Percentiles rank a stretch among this genome's conserved stretches.
phyloP scores from a whole-genome alignment of 23 tunicate genomes.

The Halocynthia aurantium region DNA sequence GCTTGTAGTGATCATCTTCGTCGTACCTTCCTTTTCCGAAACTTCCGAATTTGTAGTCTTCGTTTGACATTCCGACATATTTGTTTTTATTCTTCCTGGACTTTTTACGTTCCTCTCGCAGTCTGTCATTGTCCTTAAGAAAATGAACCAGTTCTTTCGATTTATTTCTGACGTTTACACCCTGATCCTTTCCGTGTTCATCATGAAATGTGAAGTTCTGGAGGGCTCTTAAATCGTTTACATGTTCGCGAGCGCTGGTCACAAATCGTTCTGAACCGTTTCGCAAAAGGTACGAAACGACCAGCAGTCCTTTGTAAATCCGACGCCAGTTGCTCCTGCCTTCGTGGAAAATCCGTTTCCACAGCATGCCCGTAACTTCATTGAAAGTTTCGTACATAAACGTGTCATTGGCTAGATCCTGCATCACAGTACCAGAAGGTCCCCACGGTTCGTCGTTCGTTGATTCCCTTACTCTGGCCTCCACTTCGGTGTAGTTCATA shows the following conservation, averaged over 20 bases:
- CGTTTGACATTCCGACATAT: slow-evolving; percentile 88
- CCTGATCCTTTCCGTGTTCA: slow-evolving; percentile 96
- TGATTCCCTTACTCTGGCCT: slow-evolving; percentile 84
- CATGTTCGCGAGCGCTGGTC: slow-evolving; percentile 87
- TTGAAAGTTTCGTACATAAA: slow-evolving; percentile 86
- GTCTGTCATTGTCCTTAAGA: slow-evolving; percentile 68
- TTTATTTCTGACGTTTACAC: slow-evolving; percentile 80
- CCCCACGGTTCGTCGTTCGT: slow-evolving; percentile 99
- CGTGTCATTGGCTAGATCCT: slow-evolving; percentile 83
- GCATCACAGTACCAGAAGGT: slow-evolving; percentile 91
- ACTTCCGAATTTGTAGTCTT: slow-evolving; percentile 59
- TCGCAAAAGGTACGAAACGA: slow-evolving; percentile 60
- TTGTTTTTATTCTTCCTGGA: slow-evolving; percentile 83
- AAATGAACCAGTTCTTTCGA: slow-evolving; percentile 81
- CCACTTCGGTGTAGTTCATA: slow-evolving; percentile 92
- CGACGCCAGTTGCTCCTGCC: slow-evolving; percentile 86
- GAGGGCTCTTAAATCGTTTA: slow-evolving; percentile 86
- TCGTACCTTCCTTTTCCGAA: not conserved
- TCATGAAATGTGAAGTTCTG: slow-evolving; percentile 71
- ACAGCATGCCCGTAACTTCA: slow-evolving; percentile 97
- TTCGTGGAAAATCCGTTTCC: slow-evolving; percentile 96
- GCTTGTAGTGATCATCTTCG: slow-evolving; percentile 10
- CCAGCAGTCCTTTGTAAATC: slow-evolving; percentile 63
- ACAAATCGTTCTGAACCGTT: slow-evolving; percentile 96
- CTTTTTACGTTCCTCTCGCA: slow-evolving; percentile 90